A percentile compares a stretch with the other conserved stretches of the same genome.
phyloP scores from a whole-genome alignment of 2,113 vertebrate genomes.

The Phyllostomus discolor region DNA sequence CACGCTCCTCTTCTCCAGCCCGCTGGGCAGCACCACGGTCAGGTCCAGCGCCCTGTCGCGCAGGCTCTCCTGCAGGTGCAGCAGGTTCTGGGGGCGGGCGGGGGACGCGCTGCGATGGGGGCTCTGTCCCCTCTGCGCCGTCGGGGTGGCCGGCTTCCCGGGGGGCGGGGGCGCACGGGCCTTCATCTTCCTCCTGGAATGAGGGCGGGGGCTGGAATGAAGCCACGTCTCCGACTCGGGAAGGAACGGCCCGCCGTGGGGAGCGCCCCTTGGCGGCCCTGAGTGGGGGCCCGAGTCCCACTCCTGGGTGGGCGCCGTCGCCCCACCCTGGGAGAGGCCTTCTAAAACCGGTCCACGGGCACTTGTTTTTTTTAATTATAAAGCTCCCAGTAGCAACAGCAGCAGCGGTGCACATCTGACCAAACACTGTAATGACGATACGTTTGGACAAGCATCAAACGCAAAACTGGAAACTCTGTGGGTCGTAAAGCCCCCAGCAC shows the following conservation, averaged over 20 bases:
- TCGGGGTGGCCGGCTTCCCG: slow-evolving; percentile 78
- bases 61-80: slow-evolving; percentile 85
- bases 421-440: neutral
- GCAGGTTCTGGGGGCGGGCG: slow-evolving; percentile 76
- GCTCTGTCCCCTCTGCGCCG: slow-evolving; percentile 71
- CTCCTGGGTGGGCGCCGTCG: neutral
- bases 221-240: rapidly evolving
- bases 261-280: rapidly evolving
- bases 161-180: slow-evolving; percentile 87
- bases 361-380: neutral
- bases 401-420: neutral
- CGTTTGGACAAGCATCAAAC: neutral
- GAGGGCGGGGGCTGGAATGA: neutral
- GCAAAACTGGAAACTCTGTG: neutral
- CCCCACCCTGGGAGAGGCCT: too few relatives aligned
- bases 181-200: slow-evolving; percentile 90
- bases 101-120: slow-evolving; percentile 70
- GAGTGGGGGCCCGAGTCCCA: rapidly evolving
- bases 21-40: slow-evolving; percentile 84
- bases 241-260: rapidly evolving
- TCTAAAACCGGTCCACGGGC: neutral
- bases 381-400: neutral
- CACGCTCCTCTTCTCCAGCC: slow-evolving; percentile 81
- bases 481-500: too few relatives aligned
- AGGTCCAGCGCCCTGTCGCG: slow-evolving; percentile 80